Base-by-base conservation (phyloP, 2,797 vertebrate genomes). In the Argentina silus region DNA sequence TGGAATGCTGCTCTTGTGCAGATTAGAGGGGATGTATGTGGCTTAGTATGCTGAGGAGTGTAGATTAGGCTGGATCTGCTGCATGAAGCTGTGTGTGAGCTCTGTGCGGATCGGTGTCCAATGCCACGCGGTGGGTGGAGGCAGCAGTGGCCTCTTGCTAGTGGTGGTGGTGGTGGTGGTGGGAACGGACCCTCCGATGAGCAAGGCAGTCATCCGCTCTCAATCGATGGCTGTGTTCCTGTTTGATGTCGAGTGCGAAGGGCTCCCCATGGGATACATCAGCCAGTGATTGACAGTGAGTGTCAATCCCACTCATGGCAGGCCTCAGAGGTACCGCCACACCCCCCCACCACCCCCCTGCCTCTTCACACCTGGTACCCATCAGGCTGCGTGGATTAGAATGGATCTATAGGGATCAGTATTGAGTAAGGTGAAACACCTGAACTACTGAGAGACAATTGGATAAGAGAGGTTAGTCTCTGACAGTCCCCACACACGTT, bases 171-270 rank as follows among this genome's bases (percentile, higher is more conserved):
- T 45, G 27, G 87, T 85, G 85, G 90, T 80, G 83, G 77, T 76
- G 80, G 79, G 27, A 36, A 36, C 27, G 2, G 27, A 36, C 2
- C 27, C 2, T 36, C 48, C 48, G 3, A 15, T 10, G 48, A 3
- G 3, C 14, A 10, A 11, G 48, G 48, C 48, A 51, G 48, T 2
- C 10, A 51, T 50, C 74, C 74, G 80, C 85, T 87, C 87, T 87
- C 88, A 55, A 80, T 86, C 74, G 77, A 81, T 7, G 82, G 81
- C 85, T 88, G 66, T 74, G 82, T 73, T 72, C 27, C 81, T 74
- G 84, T 90, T 88, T 91, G 91, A 91, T 89, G 90, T 85, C 87
- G 75, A 11, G 50, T 67, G 85, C 75, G 65, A 8, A 68, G 53
- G 59, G 89, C 88, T 86, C 83, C 10, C 77, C 23, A 72, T 83